phyloP scores from a whole-genome alignment of 2,888 invertebrate species.

The Acanthosepion pharaonis region DNA sequence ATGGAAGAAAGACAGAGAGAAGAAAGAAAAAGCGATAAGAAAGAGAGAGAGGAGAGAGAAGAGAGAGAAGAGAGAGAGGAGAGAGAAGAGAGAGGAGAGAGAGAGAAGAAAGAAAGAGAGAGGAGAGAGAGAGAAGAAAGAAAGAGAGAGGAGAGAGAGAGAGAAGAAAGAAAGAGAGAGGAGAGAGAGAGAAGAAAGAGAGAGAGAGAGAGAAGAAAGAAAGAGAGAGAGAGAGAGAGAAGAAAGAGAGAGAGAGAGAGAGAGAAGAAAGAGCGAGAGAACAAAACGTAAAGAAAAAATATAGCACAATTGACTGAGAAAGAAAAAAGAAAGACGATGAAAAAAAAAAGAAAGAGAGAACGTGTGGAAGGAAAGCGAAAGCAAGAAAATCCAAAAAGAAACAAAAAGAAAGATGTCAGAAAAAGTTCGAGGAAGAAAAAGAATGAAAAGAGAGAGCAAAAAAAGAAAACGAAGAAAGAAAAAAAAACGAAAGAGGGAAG shows the following conservation, averaged over 20 bases:
- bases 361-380: neutral
- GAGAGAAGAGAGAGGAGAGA: neutral
- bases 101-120: neutral
- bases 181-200: neutral
- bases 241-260: neutral
- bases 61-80: neutral
- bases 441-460: too few species aligned
- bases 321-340: neutral
- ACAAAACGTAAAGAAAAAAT: neutral
- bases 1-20: too few species aligned
- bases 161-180: accelerated
- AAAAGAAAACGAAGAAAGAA: too few species aligned
- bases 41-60: neutral
- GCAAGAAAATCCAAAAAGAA: too few species aligned
- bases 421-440: too few species aligned
- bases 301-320: neutral
- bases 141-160: neutral
- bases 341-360: neutral
- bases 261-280: too few species aligned
- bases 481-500: neutral
- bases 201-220: neutral
- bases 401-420: too few species aligned
- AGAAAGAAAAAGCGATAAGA: accelerated
- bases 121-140: neutral
- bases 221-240: neutral